Evolutionary conservation across 1,140 invertebrate species (phyloP).

Genomic region (Halictus rubicundus): DNA sequence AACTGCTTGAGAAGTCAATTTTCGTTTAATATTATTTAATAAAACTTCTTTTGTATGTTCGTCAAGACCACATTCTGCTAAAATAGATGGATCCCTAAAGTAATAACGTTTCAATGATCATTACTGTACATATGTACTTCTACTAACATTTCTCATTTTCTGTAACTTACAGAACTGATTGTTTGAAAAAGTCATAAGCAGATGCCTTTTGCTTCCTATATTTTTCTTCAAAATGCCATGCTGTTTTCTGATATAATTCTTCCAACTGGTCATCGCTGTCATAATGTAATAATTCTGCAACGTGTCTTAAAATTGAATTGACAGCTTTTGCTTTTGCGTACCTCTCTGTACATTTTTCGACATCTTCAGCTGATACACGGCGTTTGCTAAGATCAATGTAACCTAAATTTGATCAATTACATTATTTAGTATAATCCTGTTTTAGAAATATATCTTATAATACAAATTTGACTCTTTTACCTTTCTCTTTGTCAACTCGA

Average conservation of each 20-base stretch:
- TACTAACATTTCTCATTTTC: slow-evolving; percentile 9
- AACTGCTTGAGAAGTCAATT: slow-evolving; percentile 98
- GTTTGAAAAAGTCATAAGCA: slow-evolving; percentile 99
- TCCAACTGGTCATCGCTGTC: slow-evolving; percentile 95
- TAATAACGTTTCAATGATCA: slow-evolving; percentile 42
- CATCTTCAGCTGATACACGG: slow-evolving; percentile 98
- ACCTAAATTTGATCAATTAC: slow-evolving; percentile 81
- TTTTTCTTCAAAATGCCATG: slow-evolving; percentile 99
- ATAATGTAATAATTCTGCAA: slow-evolving; percentile 96
- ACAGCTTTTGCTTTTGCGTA: slow-evolving; percentile 99
- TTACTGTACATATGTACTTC: slow-evolving; percentile 36
- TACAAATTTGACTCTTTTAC: slow-evolving; percentile 78
- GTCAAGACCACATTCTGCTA: slow-evolving; percentile 98
- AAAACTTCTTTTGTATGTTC: slow-evolving; percentile 95
- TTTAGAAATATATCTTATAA: neutral
- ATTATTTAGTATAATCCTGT: neutral
- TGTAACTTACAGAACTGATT: slow-evolving; percentile 94
- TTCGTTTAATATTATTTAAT: slow-evolving; percentile 96
- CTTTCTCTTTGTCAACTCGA: slow-evolving; percentile 99
- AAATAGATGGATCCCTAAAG: slow-evolving; percentile 93
- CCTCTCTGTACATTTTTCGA: slow-evolving; percentile 98
- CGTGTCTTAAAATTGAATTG: slow-evolving; percentile 98
- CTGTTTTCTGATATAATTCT: slow-evolving; percentile 97
- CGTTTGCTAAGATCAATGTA: slow-evolving; percentile 99
- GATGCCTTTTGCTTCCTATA: slow-evolving; percentile 94